These are phyloP conservation scores for Diabrotica virgifera DNA, from an alignment of 1,140 invertebrate genomes.

Conservation along the genomic window DNA sequence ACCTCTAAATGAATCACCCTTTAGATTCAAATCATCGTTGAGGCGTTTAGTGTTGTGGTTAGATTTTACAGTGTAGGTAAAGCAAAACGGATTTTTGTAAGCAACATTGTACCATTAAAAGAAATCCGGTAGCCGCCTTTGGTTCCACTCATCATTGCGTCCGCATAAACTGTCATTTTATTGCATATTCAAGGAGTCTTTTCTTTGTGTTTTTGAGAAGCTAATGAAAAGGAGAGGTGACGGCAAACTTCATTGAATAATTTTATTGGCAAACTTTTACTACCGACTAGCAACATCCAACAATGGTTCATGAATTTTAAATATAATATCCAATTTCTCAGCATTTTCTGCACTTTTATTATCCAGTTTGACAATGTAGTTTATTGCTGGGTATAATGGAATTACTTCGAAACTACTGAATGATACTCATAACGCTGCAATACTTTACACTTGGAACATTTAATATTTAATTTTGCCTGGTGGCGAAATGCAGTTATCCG, in stretches of 20 bases:
- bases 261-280: constrained; percentile 1
- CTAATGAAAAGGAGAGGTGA: background rate
- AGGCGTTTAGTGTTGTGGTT: too few species aligned
- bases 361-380: constrained; percentile 2
- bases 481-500: background rate
- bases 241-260: constrained; percentile 2
- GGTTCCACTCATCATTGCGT: background rate
- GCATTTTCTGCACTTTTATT: constrained; percentile 2
- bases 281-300: background rate
- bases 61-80: too few species aligned
- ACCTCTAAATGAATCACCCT: too few species aligned
- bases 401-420: constrained; percentile 2
- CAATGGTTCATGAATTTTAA: constrained; percentile 3
- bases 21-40: too few species aligned
- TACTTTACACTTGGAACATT: constrained; percentile 2
- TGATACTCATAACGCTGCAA: background rate
- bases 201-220: constrained; percentile 1
- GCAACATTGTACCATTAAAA: background rate
- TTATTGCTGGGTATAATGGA: constrained; percentile 2
- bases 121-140: background rate
- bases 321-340: constrained; percentile 3
- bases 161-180: background rate
- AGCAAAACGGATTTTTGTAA: background rate
- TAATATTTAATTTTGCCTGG: constrained; percentile 1
- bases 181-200: background rate